Evolutionary conservation across 2,888 invertebrate genomes (phyloP).

Genomic region (Agriopis marginaria): DNA sequence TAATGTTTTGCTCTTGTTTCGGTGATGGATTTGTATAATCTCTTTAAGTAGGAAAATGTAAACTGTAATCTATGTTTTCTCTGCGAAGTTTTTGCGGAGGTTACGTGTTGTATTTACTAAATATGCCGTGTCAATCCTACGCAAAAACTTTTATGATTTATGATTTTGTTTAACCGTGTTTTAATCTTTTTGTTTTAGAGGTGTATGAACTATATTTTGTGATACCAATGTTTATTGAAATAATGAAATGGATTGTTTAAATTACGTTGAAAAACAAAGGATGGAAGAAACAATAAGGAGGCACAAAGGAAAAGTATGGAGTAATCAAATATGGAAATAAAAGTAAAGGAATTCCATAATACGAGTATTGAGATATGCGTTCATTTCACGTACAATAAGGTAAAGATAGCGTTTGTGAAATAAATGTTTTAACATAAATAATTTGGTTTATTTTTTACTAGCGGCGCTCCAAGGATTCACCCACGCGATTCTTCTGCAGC

Average conservation of each 20-base stretch:
- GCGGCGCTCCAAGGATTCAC: neutral
- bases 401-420: slow-evolving; percentile 17
- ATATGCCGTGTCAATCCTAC: slow-evolving; percentile 11
- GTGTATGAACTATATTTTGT: slow-evolving; percentile 20
- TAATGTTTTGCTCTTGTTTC: slow-evolving; percentile 44
- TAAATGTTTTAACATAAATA: slow-evolving; percentile 16
- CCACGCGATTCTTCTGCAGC: neutral
- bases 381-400: slow-evolving; percentile 1
- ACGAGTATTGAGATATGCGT: slow-evolving; percentile 10
- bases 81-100: slow-evolving; percentile 20
- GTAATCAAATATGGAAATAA: slow-evolving; percentile 20
- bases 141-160: slow-evolving; percentile 10
- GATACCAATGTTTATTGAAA: slow-evolving; percentile 12
- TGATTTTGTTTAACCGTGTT: slow-evolving; percentile 24
- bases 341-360: slow-evolving; percentile 23
- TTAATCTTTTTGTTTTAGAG: slow-evolving; percentile 38
- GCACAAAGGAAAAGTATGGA: slow-evolving; percentile 21
- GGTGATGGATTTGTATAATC: slow-evolving; percentile 43
- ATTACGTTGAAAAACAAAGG: slow-evolving; percentile 1
- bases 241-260: slow-evolving; percentile 12
- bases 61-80: slow-evolving; percentile 9
- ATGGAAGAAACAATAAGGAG: slow-evolving; percentile 23
- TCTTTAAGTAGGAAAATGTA: slow-evolving; percentile 9
- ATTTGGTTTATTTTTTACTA: slow-evolving; percentile 17
- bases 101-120: slow-evolving; percentile 15